Conservation (phyloP, 2,888 invertebrate genomes). For the Dynastes grantii region DNA sequence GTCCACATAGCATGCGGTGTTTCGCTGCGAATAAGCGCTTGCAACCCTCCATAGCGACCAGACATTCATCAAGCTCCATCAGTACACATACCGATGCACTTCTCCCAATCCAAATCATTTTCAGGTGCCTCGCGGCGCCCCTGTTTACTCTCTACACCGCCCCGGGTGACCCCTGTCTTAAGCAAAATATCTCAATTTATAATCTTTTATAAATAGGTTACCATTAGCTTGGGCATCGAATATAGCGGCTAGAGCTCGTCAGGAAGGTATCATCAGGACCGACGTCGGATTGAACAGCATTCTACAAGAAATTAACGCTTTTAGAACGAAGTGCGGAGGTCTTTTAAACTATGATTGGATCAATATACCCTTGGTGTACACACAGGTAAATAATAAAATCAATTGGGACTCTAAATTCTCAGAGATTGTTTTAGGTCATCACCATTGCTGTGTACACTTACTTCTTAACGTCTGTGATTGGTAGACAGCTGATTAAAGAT, state of each 20-base stretch:
- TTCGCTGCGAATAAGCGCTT: too few species aligned
- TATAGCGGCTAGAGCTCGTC: constrained; percentile 87
- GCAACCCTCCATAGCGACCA: too few species aligned
- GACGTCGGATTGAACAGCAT: constrained; percentile 92
- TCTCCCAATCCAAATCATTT: too few species aligned
- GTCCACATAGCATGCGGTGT: too few species aligned
- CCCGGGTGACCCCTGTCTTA: not conserved
- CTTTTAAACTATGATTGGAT: constrained; percentile 86
- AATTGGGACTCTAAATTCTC: too few species aligned
- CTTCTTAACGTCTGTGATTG: constrained; percentile 90
- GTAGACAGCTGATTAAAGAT: constrained; percentile 78
- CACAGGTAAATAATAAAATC: constrained; percentile 73
- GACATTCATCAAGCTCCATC: too few species aligned
- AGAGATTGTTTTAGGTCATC: constrained; percentile 73
- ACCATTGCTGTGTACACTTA: constrained; percentile 93
- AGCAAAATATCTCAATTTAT: not conserved
- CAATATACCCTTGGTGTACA: constrained; percentile 85
- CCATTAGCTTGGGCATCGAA: constrained; percentile 93
- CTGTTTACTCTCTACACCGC: too few species aligned
- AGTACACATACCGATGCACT: too few species aligned
- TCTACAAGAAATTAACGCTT: constrained; percentile 87
- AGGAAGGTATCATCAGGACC: constrained; percentile 88
- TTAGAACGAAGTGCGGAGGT: constrained; percentile 82
- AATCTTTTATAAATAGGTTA: constrained; percentile 70
- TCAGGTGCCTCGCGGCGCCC: too few species aligned